phyloP scores from a whole-genome alignment of 2,797 vertebrate genomes.

The Octomys mimax region DNA sequence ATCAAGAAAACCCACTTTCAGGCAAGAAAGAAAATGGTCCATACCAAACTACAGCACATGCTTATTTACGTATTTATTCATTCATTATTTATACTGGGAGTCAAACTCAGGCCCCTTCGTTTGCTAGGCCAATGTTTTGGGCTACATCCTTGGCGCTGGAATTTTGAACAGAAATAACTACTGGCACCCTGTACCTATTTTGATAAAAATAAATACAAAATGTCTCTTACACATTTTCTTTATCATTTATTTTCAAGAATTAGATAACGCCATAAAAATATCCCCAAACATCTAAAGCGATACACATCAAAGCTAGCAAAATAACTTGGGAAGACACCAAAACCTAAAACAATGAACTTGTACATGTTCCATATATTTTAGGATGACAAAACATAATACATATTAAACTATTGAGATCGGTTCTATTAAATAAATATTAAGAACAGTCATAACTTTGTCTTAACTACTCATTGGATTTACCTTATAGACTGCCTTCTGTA shows the following conservation, averaged over 20 bases:
- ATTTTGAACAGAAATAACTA: not conserved
- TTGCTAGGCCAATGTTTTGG: no score
- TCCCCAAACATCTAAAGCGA: not conserved
- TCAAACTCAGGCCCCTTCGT: no score
- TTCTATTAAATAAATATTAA: not conserved
- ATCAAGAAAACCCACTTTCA: conserved; percentile 18
- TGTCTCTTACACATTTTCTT: not conserved
- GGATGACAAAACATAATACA: not conserved
- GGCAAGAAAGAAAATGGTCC: not conserved
- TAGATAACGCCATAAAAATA: not conserved
- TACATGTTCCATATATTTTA: not conserved
- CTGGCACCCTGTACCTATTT: not conserved
- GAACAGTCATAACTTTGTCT: not conserved
- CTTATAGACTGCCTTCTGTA: not conserved
- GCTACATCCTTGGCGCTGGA: not conserved
- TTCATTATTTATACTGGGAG: no score
- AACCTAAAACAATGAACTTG: not conserved
- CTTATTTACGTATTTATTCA: no score
- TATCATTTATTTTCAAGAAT: not conserved
- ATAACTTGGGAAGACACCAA: not conserved
- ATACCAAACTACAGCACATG: not conserved
- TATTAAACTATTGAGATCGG: not conserved
- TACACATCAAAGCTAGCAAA: not conserved
- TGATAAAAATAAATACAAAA: not conserved
- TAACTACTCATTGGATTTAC: not conserved